A percentile compares a stretch with the other conserved stretches of the same genome.
Conservation (phyloP, 1,140 invertebrate species). For the Panulirus ornatus region DNA sequence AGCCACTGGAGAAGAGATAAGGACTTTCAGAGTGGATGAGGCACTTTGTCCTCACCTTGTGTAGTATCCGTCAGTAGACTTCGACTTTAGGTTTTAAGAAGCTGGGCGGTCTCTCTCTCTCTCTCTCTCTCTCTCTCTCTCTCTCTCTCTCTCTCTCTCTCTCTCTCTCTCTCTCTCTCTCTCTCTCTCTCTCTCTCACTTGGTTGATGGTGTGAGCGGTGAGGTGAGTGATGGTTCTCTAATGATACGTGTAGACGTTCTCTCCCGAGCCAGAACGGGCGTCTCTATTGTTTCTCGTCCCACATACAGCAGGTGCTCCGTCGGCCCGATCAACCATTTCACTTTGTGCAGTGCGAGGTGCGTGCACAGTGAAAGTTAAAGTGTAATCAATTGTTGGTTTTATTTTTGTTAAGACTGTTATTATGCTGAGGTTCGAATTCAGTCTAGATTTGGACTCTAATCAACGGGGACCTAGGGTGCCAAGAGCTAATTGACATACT, state of each 20-base stretch:
- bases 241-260: not conserved
- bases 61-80: not conserved
- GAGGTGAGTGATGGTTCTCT: not conserved
- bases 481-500: no score
- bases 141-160: slow-evolving; percentile 21
- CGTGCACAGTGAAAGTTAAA: not conserved
- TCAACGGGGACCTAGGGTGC: no score
- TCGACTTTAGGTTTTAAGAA: not conserved
- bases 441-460: no score
- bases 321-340: not conserved
- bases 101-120: not conserved
- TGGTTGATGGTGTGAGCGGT: not conserved
- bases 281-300: not conserved
- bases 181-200: not conserved
- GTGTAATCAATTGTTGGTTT: no score
- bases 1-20: no score
- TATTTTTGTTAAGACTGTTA: no score
- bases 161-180: not conserved
- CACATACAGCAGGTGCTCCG: not conserved
- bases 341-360: no score
- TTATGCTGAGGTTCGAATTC: no score
- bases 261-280: not conserved
- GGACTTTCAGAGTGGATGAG: no score
- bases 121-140: slow-evolving; percentile 27
- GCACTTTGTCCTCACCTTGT: not conserved